Evolutionary conservation across 2,113 vertebrate species (phyloP), one percentile per base, ranked within the genome.

Genomic region (Oncorhynchus tshawytscha): DNA sequence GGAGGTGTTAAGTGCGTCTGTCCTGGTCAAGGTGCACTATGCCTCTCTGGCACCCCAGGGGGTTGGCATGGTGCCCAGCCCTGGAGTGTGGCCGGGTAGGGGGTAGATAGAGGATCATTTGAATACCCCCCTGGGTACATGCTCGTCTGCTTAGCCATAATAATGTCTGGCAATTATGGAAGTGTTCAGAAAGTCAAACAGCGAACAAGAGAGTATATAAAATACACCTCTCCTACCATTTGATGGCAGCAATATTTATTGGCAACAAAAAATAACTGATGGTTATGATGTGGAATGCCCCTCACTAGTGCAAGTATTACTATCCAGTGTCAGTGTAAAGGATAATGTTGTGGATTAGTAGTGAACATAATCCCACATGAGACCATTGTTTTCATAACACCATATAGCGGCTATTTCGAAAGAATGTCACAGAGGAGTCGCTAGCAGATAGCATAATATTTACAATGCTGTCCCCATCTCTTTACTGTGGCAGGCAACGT

Each of bases 1-100:
- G 86, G 80, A 88, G 88, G 83, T 86, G 79, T 86, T 84, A 90
- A 87, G 83, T 84, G 84, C 64, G 67, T 77, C 49, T 76, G 78
- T 80, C 62, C 79, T 82, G 83, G 85, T 87, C 79, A 76, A 82
- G 70, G 72, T 65, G 72, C 76, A 67, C 72, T 34, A 29, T 6
- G 25, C 79, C 81, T 16, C 59, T 16, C 59, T 25, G 25, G 54
- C 13, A n/a, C 65, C 24, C 13, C 70, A 4, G 72, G 79, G 80
- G 80, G 54, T 18, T 84, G 84, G 88, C 76, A 45, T 0, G 11
- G n/a, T 69, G 76, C 77, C 81, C 60, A 6, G n/a, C 66, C 34
- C 67, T 25, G 68, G 18, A 18, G 62, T 9, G 31, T 71, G 31
- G 13, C 11, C 27, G 69, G 64, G 27, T 25, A 15, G 11, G 24